Percentiles rank a stretch among this genome's conserved stretches.
Evolutionary conservation across 2,888 invertebrate species (phyloP).

Genomic region (Nomada goodeniana): DNA sequence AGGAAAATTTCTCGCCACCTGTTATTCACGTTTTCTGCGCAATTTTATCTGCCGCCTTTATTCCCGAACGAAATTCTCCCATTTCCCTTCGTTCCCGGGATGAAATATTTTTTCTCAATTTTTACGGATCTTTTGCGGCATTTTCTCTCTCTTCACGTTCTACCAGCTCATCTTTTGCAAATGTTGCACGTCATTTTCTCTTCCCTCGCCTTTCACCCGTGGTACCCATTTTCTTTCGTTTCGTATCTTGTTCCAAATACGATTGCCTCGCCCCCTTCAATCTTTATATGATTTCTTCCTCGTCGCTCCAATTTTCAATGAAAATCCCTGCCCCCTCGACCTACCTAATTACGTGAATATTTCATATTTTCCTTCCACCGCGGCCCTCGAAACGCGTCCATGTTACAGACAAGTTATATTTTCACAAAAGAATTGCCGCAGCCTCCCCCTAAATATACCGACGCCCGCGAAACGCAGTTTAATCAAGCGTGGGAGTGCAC

Average conservation of each 20-base stretch:
- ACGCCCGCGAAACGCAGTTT: background rate
- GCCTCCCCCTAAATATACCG: background rate
- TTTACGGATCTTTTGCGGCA: background rate
- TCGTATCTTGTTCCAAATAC: background rate
- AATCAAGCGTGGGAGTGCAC: conserved; percentile 4
- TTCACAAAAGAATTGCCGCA: background rate
- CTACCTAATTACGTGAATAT: no score
- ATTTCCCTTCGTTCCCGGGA: background rate
- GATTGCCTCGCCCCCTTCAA: no score
- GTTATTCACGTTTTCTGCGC: background rate
- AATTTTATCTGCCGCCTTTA: background rate
- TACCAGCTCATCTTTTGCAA: background rate
- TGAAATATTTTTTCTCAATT: background rate
- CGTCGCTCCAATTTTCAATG: no score
- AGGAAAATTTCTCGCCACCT: background rate
- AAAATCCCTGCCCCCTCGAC: no score
- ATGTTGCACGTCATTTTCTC: background rate
- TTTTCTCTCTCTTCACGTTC: background rate
- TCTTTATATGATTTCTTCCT: no score
- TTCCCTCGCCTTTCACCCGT: background rate
- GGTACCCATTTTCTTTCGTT: background rate
- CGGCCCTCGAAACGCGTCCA: background rate
- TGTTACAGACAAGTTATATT: background rate
- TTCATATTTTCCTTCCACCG: no score
- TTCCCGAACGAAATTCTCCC: background rate